Evolutionary conservation across 2,113 vertebrate species (phyloP).

Genomic region (Willisornis vidua): DNA sequence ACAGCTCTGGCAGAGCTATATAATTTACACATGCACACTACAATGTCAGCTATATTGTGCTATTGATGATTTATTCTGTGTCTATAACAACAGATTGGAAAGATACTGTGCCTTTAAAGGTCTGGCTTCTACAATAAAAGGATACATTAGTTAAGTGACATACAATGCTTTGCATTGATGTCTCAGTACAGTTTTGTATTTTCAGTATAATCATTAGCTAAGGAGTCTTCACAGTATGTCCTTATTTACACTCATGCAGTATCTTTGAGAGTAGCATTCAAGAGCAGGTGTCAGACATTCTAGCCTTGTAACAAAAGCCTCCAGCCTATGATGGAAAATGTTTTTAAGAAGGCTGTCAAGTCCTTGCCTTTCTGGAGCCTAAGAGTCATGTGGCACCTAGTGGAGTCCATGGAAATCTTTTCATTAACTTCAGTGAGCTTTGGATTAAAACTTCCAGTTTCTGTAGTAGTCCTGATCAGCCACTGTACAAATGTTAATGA

Average conservation of each 20-base stretch:
- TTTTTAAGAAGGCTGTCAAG: background rate
- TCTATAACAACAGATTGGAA: background rate
- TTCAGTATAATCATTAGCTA: background rate
- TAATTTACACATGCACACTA: background rate
- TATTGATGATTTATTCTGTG: background rate
- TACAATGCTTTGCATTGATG: background rate
- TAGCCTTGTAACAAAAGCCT: background rate
- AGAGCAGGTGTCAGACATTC: background rate
- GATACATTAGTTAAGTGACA: background rate
- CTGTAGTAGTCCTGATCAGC: background rate
- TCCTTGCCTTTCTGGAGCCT: background rate
- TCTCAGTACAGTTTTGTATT: background rate
- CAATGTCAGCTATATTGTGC: background rate
- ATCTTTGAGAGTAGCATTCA: background rate
- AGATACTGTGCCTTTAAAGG: background rate
- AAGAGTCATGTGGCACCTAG: background rate
- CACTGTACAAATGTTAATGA: background rate
- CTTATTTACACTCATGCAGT: background rate
- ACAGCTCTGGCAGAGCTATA: background rate
- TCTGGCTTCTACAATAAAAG: background rate
- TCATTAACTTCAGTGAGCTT: background rate
- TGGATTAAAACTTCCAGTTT: background rate
- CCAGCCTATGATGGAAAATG: background rate
- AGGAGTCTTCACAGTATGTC: background rate
- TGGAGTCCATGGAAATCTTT: background rate